Evolutionary conservation across 2,797 vertebrate genomes (phyloP).

Genomic region (Loris lydekkerianus): DNA sequence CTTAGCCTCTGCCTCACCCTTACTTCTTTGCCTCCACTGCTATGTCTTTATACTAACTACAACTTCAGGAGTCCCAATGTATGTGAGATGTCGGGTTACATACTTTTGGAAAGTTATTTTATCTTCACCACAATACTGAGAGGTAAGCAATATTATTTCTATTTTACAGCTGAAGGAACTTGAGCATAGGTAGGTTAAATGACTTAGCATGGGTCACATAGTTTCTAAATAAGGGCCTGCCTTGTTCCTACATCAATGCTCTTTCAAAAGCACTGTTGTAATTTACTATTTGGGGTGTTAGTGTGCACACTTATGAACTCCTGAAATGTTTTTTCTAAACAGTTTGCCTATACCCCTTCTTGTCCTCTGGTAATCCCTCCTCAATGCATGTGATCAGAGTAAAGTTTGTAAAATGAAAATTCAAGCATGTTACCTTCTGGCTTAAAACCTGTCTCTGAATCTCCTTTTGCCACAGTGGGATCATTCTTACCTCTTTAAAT

Average conservation of each 20-base stretch:
- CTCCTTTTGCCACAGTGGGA: not conserved
- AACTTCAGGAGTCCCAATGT: not conserved
- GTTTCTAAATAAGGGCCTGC: not conserved
- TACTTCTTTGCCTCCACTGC: not conserved
- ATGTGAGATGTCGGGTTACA: not conserved
- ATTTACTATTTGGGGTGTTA: not conserved
- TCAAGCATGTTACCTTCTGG: not conserved
- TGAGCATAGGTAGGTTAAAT: not conserved
- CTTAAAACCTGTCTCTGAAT: not conserved
- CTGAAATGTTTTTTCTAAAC: not conserved
- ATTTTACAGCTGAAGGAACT: not conserved
- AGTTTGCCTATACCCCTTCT: not conserved
- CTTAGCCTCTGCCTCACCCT: not conserved
- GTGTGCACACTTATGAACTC: not conserved
- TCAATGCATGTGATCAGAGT: not conserved
- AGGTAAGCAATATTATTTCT: not conserved
- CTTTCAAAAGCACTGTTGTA: not conserved
- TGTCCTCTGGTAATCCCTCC: not conserved
- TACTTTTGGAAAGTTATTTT: not conserved
- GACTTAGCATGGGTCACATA: not conserved
- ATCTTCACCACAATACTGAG: not conserved
- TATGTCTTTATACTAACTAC: not conserved
- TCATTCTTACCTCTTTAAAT: not conserved
- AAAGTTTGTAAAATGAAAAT: conserved; percentile 21
- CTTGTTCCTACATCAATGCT: not conserved